Evolutionary conservation across 2,113 vertebrate species (phyloP).

Genomic region (Pithys albifrons): DNA sequence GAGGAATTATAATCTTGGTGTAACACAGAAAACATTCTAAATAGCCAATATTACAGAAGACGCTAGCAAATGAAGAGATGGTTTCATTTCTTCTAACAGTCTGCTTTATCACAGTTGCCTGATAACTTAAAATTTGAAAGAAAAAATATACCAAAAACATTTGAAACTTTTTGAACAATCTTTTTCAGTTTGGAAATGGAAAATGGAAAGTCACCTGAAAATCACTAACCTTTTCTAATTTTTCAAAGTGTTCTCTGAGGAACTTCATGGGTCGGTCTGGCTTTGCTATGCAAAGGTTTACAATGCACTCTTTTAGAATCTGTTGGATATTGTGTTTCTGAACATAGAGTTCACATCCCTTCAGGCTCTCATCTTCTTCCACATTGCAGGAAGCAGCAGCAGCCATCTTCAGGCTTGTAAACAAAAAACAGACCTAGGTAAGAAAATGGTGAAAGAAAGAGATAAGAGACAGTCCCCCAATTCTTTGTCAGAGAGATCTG

Average conservation of each 20-base stretch:
- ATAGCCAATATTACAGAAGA: neutral
- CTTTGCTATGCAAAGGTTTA: conserved; percentile 93
- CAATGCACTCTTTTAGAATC: conserved; percentile 94
- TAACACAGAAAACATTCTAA: neutral
- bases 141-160: neutral
- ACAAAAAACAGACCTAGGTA: conserved; percentile 44
- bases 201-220: neutral
- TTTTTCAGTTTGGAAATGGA: neutral
- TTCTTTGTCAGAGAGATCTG: neutral
- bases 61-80: neutral
- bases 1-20: neutral
- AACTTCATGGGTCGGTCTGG: conserved; percentile 95
- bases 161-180: neutral
- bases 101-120: neutral
- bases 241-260: conserved; percentile 95
- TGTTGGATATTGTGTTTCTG: conserved; percentile 95
- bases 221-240: conserved; percentile 94
- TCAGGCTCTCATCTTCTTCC: conserved; percentile 93
- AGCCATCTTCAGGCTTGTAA: conserved; percentile 86
- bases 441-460: conserved; percentile 52
- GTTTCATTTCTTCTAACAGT: neutral
- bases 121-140: neutral
- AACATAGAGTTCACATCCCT: conserved; percentile 93
- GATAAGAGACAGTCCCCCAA: neutral
- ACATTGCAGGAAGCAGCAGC: conserved; percentile 82